Conservation (phyloP, 2,797 vertebrate genomes). For the Pipistrellus pygmaeus region DNA sequence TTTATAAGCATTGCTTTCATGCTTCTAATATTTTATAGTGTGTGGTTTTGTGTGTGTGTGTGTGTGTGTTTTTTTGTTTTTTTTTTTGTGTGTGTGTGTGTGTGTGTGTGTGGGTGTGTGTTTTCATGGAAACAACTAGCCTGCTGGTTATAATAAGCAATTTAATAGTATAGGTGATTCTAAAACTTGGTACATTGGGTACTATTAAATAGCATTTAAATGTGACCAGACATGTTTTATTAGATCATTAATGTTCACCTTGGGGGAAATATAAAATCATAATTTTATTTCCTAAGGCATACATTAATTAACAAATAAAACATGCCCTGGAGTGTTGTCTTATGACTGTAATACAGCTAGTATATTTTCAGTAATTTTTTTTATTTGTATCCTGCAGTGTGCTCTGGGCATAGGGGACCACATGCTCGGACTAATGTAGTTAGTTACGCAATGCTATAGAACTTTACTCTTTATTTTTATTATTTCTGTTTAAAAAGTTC, state of each 20-base stretch:
- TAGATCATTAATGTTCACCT: constrained; percentile 65
- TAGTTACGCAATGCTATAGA: neutral
- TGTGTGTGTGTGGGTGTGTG: no score
- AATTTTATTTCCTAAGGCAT: constrained; percentile 70
- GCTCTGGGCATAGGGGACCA: constrained; percentile 27
- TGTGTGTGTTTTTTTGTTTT: neutral
- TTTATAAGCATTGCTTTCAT: constrained; percentile 48
- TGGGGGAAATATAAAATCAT: constrained; percentile 63
- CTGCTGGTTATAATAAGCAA: constrained; percentile 59
- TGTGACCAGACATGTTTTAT: constrained; percentile 60
- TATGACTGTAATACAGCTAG: constrained; percentile 42
- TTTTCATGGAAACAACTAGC: constrained; percentile 38
- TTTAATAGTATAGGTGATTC: constrained; percentile 64
- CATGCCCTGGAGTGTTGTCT: constrained; percentile 58
- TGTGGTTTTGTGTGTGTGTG: neutral
- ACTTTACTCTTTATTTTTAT: constrained; percentile 22
- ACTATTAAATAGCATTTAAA: constrained; percentile 59
- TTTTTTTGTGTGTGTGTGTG: no score
- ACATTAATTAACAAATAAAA: constrained; percentile 79
- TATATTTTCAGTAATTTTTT: constrained; percentile 63
- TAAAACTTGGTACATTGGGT: constrained; percentile 52
- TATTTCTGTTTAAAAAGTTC: neutral
- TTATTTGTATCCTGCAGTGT: constrained; percentile 51
- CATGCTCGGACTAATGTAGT: neutral
- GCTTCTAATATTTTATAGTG: constrained; percentile 68